Evolutionary conservation across 2,888 invertebrate species (phyloP), one percentile per base, ranked within the genome.

Genomic region (Pseudeuparius sepicola): DNA sequence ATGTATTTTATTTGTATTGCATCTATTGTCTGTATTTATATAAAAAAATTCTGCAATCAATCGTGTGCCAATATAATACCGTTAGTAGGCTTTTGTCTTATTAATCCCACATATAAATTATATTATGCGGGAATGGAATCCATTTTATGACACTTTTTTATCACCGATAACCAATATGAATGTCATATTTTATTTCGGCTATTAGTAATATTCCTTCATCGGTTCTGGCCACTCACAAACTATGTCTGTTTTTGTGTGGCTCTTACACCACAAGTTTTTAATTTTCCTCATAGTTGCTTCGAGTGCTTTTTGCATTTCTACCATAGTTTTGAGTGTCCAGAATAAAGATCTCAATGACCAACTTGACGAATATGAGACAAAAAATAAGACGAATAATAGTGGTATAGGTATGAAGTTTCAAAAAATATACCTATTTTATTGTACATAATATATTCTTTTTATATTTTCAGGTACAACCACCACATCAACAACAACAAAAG

Each of bases 301-400:
- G 13, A 43, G 63, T 13, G 61, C 63, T 17, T 65, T 76, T 14
- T 57, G 66, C 2, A 57, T 73, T 7, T 63, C 73, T 0, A 73
- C 73, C 1, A 61, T 72, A 34, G 63, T 65, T 6, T 53, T 75
- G 29, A 68, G 68, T 1, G 64, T 66, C 7, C 55, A 66, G 36
- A 66, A 66, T 46, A 52, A 44, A 2, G 43, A 49, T 12, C 43
- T 57, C 15, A 46, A 37, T 24, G 40, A 39, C 1, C 45, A 55
- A 34, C 23, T 54, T n/a, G 40, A 47, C 2, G 42, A 45, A 20
- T 42, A 36, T 13, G 34, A 42, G 10, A n/a, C n/a, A n/a, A n/a
- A n/a, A n/a, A n/a, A 55, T 25, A 28, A 36, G 6, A 14, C 54
- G 6, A 38, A 35, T 29, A 12, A 34, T 18, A 16, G 24, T 17